phyloP scores from a whole-genome alignment of 2,113 vertebrate species.

The Apaloderma vittatum region DNA sequence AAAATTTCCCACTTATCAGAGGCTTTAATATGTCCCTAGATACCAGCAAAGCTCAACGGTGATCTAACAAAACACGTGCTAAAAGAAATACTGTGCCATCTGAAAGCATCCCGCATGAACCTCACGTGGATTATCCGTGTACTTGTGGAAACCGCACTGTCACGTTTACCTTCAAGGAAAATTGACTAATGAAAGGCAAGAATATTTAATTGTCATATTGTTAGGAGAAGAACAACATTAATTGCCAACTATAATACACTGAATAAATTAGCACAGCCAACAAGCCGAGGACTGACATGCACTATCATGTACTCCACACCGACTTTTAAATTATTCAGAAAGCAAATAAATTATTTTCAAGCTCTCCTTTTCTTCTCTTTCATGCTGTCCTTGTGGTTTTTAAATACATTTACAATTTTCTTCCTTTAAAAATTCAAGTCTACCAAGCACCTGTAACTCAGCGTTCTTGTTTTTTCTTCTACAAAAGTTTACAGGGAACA shows the following conservation, averaged over 20 bases:
- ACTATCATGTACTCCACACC: neutral
- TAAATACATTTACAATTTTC: neutral
- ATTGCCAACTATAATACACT: neutral
- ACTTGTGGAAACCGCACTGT: neutral
- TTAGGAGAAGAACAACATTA: neutral
- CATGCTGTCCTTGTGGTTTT: neutral
- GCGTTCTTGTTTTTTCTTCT: neutral
- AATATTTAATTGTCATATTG: neutral
- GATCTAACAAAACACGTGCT: neutral
- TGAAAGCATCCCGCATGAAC: rapidly evolving
- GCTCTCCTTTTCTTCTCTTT: neutral
- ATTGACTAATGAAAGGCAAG: neutral
- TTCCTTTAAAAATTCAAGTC: neutral
- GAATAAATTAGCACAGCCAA: conserved; percentile 40
- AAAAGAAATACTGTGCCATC: neutral
- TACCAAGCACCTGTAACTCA: neutral
- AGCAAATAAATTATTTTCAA: conserved; percentile 9
- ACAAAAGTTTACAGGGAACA: neutral
- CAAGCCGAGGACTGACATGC: neutral
- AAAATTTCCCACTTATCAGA: neutral
- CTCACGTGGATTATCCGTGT: rapidly evolving
- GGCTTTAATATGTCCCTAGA: neutral
- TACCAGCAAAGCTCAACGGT: neutral
- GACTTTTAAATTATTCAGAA: conserved; percentile 40
- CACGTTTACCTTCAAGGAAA: neutral